phyloP scores from a whole-genome alignment of 2,797 vertebrate species.

The Gymnocypris eckloni region DNA sequence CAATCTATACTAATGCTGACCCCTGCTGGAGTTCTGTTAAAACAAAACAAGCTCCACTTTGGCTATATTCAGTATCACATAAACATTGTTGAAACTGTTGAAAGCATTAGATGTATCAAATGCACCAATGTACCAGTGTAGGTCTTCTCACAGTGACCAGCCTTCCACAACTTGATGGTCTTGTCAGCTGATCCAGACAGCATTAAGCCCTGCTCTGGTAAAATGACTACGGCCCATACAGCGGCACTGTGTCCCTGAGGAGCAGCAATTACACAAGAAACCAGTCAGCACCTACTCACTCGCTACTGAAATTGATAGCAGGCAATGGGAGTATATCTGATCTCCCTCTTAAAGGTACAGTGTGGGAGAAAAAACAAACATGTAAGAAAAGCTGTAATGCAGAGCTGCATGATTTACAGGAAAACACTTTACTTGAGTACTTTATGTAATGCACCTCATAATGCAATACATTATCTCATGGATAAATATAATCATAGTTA shows the following conservation, averaged over 20 bases:
- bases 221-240: constrained; percentile 93
- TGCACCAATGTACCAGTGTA: constrained; percentile 62
- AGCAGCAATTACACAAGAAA: constrained; percentile 37
- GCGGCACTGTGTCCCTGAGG: constrained; percentile 92
- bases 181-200: constrained; percentile 97
- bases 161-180: constrained; percentile 96
- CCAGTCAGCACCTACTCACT: constrained; percentile 4
- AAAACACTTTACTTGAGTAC: no score
- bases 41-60: background rate
- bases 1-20: background rate
- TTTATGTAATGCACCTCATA: background rate
- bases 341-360: background rate
- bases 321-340: background rate
- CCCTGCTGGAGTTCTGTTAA: constrained; percentile 4
- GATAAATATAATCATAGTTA: background rate
- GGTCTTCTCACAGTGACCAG: constrained; percentile 91
- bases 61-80: background rate
- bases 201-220: constrained; percentile 97
- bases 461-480: background rate
- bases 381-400: background rate
- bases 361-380: background rate
- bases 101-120: background rate
- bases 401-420: background rate
- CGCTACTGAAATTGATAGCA: background rate
- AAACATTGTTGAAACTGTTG: background rate